Conservation (phyloP, 2,113 vertebrate genomes). For the Hippocampus guttulatus region DNA sequence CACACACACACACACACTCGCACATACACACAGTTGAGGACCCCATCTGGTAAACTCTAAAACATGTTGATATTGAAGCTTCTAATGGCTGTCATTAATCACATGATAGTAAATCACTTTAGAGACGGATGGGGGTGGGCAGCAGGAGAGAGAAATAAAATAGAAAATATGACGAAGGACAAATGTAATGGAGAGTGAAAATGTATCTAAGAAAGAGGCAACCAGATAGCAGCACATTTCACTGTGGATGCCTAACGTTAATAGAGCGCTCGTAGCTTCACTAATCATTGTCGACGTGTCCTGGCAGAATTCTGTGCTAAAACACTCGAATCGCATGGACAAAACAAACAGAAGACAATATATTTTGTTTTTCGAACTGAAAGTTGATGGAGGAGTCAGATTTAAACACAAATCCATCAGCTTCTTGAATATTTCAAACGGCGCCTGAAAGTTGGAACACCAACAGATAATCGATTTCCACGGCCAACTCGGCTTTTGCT, state of each 20-base stretch:
- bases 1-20: slow-evolving; percentile 13
- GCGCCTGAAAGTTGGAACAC: neutral
- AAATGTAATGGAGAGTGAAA: slow-evolving; percentile 28
- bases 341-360: neutral
- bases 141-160: slow-evolving; percentile 34
- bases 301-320: neutral
- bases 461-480: neutral
- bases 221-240: slow-evolving; percentile 9
- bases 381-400: neutral
- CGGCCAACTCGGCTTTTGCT: neutral
- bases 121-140: slow-evolving; percentile 28
- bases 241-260: neutral
- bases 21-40: slow-evolving; percentile 28
- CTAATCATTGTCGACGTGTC: neutral
- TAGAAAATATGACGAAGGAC: slow-evolving; percentile 36
- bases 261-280: neutral
- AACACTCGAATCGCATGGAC: neutral
- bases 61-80: slow-evolving; percentile 59
- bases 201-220: slow-evolving; percentile 24
- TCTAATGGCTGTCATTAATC: slow-evolving; percentile 71
- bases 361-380: neutral
- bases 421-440: neutral
- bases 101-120: slow-evolving; percentile 62
- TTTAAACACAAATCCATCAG: neutral
- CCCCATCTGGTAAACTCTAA: slow-evolving; percentile 58